Conservation (phyloP, 1,140 invertebrate genomes). For the Drosophila lacertosa region DNA sequence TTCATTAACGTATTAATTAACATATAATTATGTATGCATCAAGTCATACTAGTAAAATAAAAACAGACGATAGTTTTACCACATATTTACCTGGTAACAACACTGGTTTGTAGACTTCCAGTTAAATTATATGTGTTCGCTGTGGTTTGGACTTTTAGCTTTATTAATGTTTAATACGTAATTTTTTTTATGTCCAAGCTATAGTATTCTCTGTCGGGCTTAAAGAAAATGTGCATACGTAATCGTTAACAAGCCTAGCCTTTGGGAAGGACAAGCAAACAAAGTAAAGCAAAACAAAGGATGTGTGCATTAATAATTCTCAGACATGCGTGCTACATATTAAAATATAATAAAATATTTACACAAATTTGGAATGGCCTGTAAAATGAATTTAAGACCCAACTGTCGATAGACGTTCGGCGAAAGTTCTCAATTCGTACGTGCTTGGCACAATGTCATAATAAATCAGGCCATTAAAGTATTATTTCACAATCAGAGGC, state of each 20-base stretch:
- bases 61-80: too few species aligned
- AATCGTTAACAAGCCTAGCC: neutral
- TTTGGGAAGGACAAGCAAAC: neutral
- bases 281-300: neutral
- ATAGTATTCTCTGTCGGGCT: neutral
- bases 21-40: neutral
- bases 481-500: constrained; percentile 54
- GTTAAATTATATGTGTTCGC: neutral
- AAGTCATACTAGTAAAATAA: too few species aligned
- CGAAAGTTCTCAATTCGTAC: constrained; percentile 15
- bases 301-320: neutral
- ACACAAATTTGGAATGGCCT: constrained; percentile 10
- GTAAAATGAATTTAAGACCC: constrained; percentile 8
- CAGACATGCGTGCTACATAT: neutral
- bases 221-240: neutral
- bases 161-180: neutral
- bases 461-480: constrained; percentile 58
- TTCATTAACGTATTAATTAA: neutral
- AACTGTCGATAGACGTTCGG: constrained; percentile 14
- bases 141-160: too few species aligned
- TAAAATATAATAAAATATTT: neutral
- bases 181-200: neutral
- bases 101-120: too few species aligned
- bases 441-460: constrained; percentile 26
- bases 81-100: too few species aligned